Evolutionary conservation across 2,797 vertebrate species (phyloP).

Genomic region (Simalia tracyae): DNA sequence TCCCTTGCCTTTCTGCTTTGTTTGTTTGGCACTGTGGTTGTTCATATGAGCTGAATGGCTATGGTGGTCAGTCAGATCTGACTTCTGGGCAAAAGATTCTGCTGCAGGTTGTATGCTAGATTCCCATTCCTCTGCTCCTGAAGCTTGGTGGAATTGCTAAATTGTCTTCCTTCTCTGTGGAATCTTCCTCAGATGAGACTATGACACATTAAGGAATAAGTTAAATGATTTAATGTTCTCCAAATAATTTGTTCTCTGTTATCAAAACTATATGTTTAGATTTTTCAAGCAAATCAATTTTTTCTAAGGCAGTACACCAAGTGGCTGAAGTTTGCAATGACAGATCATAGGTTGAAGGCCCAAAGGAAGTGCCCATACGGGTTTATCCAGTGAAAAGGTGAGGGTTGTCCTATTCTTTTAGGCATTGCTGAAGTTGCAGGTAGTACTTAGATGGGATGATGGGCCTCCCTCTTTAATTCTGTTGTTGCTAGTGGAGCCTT

Average conservation of each 20-base stretch:
- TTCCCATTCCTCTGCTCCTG: not conserved
- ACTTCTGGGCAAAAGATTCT: not conserved
- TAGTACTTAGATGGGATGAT: slow-evolving; percentile 24
- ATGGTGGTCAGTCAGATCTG: not conserved
- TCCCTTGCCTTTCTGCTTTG: no score
- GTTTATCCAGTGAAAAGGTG: slow-evolving; percentile 15
- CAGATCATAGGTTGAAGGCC: not conserved
- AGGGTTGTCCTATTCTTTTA: not conserved
- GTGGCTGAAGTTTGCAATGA: no score
- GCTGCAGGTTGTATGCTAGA: not conserved
- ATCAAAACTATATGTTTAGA: no score
- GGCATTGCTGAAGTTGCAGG: not conserved
- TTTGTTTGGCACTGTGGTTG: no score
- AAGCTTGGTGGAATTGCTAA: not conserved
- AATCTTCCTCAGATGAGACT: not conserved
- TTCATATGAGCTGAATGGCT: not conserved
- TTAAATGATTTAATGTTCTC: not conserved
- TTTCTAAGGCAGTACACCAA: no score
- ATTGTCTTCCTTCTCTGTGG: not conserved
- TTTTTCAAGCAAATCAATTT: no score
- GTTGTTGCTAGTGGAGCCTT: slow-evolving; percentile 10
- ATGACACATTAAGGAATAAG: not conserved
- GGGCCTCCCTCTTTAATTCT: slow-evolving; percentile 68
- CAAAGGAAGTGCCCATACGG: slow-evolving; percentile 33
- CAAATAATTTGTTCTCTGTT: no score